Evolutionary conservation across 1,140 invertebrate genomes (phyloP).

Genomic region (Doryteuthis pealeii): DNA sequence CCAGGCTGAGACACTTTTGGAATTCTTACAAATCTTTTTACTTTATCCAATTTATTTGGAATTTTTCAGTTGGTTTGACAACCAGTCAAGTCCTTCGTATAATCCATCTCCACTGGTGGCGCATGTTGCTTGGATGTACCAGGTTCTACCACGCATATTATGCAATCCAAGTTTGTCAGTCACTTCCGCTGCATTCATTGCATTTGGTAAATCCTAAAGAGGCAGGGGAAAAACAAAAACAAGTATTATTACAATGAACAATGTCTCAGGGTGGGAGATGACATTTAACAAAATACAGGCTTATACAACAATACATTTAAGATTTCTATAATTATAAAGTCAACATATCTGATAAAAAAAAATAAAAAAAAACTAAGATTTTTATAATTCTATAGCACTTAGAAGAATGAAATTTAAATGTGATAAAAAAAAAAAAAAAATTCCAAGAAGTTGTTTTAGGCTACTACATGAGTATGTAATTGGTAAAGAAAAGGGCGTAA

Average conservation of each 20-base stretch:
- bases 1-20: conserved; percentile 2
- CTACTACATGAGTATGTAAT: too few relatives aligned
- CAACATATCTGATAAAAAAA: too few relatives aligned
- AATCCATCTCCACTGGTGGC: conserved; percentile 95
- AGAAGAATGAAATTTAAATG: too few relatives aligned
- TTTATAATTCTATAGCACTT: too few relatives aligned
- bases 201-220: conserved; percentile 91
- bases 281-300: neutral
- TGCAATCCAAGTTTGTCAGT: conserved; percentile 96
- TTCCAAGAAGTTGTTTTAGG: too few relatives aligned
- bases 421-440: too few relatives aligned
- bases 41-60: conserved; percentile 23
- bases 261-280: neutral
- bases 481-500: too few relatives aligned
- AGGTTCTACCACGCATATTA: conserved; percentile 72
- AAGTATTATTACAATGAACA: neutral
- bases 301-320: too few relatives aligned
- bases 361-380: too few relatives aligned
- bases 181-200: conserved; percentile 97
- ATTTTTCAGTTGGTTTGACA: conserved; percentile 74
- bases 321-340: too few relatives aligned
- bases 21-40: conserved; percentile 5
- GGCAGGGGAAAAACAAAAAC: conserved; percentile 15
- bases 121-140: conserved; percentile 98
- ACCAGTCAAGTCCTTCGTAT: conserved; percentile 98